These are phyloP conservation scores for Ctenopoma kingsleyae DNA, from an alignment of 2,797 vertebrate species.

Conservation along the genomic window DNA sequence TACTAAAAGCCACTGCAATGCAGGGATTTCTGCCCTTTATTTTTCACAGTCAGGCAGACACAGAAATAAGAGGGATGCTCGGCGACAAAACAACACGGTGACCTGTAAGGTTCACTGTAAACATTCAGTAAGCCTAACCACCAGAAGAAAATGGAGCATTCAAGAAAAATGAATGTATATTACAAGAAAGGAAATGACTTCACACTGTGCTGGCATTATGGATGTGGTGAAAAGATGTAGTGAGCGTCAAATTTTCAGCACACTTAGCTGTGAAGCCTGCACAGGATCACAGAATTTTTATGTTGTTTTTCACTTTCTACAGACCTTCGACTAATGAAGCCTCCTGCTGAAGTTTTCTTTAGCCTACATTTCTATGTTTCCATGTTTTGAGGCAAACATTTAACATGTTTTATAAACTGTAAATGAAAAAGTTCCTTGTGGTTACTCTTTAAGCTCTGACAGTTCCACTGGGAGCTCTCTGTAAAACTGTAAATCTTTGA, in stretches of 20 bases:
- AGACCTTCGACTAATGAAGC: conserved; percentile 68
- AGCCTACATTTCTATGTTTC: conserved; percentile 55
- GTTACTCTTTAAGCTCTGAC: conserved; percentile 44
- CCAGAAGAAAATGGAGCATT: conserved; percentile 30
- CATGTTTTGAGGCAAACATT: conserved; percentile 55
- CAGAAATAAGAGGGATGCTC: conserved; percentile 40
- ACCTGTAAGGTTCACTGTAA: conserved; percentile 55
- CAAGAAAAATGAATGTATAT: conserved; percentile 33
- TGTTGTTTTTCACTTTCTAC: conserved; percentile 59
- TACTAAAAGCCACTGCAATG: conserved; percentile 66
- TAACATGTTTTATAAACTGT: conserved; percentile 58
- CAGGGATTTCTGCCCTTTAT: conserved; percentile 58
- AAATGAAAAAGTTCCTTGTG: conserved; percentile 49
- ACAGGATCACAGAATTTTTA: conserved; percentile 8
- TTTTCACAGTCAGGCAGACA: conserved; percentile 51
- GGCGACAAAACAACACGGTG: conserved; percentile 30
- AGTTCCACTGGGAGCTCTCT: conserved; percentile 37
- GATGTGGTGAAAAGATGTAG: conserved; percentile 30
- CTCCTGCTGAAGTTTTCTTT: conserved; percentile 63
- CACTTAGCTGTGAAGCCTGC: conserved; percentile 36
- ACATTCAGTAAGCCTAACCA: conserved; percentile 54
- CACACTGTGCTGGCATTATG: conserved; percentile 31
- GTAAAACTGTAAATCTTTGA: conserved; percentile 48
- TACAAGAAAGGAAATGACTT: conserved; percentile 39
- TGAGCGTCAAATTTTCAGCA: conserved; percentile 34